These are phyloP conservation scores for Ahaetulla prasina DNA, from an alignment of 2,113 vertebrate genomes.

Conservation along the genomic window DNA sequence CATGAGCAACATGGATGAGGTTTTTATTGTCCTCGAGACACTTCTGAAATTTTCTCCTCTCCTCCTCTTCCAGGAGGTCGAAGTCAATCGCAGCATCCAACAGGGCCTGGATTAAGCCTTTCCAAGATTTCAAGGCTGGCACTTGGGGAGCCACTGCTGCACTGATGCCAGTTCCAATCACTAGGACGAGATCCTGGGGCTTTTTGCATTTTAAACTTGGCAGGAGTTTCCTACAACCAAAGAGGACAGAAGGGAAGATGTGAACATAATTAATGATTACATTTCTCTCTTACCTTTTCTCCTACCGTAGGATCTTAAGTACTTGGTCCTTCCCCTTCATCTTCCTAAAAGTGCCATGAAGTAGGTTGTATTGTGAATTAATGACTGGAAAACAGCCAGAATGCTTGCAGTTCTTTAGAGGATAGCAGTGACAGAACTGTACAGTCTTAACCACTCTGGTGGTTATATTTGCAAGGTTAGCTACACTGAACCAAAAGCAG, in stretches of 20 bases:
- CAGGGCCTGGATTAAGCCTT: slow-evolving; percentile 91
- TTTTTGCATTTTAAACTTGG: slow-evolving; percentile 94
- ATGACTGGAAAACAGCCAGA: not conserved
- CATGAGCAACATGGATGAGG: slow-evolving; percentile 91
- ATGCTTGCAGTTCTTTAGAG: not conserved
- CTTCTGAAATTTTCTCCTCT: slow-evolving; percentile 88
- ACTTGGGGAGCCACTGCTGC: slow-evolving; percentile 92
- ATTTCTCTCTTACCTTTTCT: not conserved
- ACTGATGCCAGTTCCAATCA: slow-evolving; percentile 93
- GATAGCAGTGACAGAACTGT: not conserved
- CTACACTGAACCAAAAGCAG: not conserved
- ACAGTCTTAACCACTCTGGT: not conserved
- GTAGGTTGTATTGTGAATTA: not conserved
- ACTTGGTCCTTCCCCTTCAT: not conserved
- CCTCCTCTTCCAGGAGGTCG: slow-evolving; percentile 91
- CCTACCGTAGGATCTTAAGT: not conserved
- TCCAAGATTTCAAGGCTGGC: slow-evolving; percentile 92
- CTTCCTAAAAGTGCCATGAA: not conserved
- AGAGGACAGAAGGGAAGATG: not conserved
- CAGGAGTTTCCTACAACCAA: slow-evolving; percentile 82
- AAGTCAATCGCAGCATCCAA: slow-evolving; percentile 93
- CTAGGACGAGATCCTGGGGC: slow-evolving; percentile 87
- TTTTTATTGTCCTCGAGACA: slow-evolving; percentile 93
- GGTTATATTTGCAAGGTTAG: not conserved
- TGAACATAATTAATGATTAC: not conserved